These are phyloP conservation scores for Nebria ingens DNA, from an alignment of 1,140 invertebrate genomes.

Conservation along the genomic window DNA sequence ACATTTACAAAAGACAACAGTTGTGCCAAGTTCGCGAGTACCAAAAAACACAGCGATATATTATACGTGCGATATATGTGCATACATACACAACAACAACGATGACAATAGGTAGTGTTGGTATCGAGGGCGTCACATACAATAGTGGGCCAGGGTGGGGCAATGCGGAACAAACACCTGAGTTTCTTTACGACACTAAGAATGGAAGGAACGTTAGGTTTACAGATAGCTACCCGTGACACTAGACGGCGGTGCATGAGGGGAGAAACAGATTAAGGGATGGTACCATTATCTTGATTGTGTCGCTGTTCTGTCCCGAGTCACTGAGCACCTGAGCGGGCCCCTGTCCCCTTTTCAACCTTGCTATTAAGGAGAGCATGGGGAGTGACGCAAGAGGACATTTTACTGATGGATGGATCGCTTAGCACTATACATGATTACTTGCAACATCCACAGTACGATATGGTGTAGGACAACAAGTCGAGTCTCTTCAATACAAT, in stretches of 20 bases:
- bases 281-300: not conserved
- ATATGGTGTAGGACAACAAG: not conserved
- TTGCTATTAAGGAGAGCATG: too few species aligned
- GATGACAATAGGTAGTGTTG: not conserved
- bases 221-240: too few species aligned
- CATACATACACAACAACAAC: not conserved
- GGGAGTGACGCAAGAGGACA: not conserved
- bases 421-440: slow-evolving; percentile 5
- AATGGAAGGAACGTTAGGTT: not conserved
- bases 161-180: too few species aligned
- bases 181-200: not conserved
- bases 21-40: too few species aligned
- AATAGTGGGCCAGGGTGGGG: not conserved
- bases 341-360: not conserved
- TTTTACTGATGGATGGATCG: not conserved
- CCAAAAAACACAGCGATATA: not conserved
- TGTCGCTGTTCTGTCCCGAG: not conserved
- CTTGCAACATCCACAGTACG: not conserved
- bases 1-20: too few species aligned
- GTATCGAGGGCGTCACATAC: not conserved
- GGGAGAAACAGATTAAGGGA: not conserved
- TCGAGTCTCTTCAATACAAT: not conserved
- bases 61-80: not conserved
- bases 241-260: not conserved
- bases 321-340: slow-evolving; percentile 6